Conservation (phyloP, 2,797 vertebrate species). For the Hoplostethus atlanticus region DNA sequence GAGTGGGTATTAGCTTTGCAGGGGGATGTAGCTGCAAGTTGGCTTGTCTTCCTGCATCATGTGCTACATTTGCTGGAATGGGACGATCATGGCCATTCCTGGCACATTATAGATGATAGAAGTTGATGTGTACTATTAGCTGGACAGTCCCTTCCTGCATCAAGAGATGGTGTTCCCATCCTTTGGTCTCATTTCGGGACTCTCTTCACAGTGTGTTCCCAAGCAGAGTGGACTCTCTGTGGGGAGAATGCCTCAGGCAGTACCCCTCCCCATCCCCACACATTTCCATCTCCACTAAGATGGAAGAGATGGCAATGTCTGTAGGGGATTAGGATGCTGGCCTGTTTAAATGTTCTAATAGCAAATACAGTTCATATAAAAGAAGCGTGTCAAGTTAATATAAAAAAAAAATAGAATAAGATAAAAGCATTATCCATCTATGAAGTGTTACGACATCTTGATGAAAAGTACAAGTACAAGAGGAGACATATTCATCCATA, state of each 20-base stretch:
- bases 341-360: slow-evolving; percentile 36
- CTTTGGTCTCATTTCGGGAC: slow-evolving; percentile 75
- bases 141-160: slow-evolving; percentile 60
- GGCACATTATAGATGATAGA: slow-evolving; percentile 63
- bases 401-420: background rate
- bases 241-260: slow-evolving; percentile 75
- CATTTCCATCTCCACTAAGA: slow-evolving; percentile 70
- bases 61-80: slow-evolving; percentile 42
- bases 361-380: slow-evolving; percentile 40
- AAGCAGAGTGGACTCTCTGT: slow-evolving; percentile 68
- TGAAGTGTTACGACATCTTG: background rate
- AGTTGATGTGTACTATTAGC: slow-evolving; percentile 74
- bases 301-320: slow-evolving; percentile 72
- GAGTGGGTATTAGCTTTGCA: slow-evolving; percentile 35
- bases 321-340: slow-evolving; percentile 57
- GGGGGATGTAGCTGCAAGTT: slow-evolving; percentile 26
- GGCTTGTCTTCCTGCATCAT: slow-evolving; percentile 67
- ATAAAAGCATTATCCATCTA: background rate
- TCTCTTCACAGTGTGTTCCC: slow-evolving; percentile 61
- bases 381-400: slow-evolving; percentile 38
- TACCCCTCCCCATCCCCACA: slow-evolving; percentile 57
- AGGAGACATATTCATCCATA: slow-evolving; percentile 32
- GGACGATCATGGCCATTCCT: slow-evolving; percentile 46
- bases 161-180: slow-evolving; percentile 64
- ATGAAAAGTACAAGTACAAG: background rate